These are phyloP conservation scores for Lordiphosa collinella DNA, from an alignment of 1,140 invertebrate species.

Conservation along the genomic window DNA sequence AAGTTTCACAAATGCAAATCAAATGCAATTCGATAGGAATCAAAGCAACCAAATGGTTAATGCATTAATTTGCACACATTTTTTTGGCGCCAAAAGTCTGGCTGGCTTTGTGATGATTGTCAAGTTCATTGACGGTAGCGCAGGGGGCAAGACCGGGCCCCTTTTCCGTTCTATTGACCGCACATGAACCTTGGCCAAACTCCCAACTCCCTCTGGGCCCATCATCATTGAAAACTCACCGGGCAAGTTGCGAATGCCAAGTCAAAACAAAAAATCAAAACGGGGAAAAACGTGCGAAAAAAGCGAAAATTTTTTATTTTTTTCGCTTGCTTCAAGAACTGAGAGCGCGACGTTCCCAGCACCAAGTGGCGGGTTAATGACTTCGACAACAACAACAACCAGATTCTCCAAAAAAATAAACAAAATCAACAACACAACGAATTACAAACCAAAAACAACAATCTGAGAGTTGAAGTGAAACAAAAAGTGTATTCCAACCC, in stretches of 20 bases:
- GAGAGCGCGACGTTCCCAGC: slow-evolving; percentile 50
- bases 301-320: slow-evolving; percentile 1
- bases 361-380: slow-evolving; percentile 65
- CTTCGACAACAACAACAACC: slow-evolving; percentile 37
- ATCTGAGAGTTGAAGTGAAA: slow-evolving; percentile 35
- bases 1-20: slow-evolving; percentile 6
- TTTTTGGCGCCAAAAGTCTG: slow-evolving; percentile 2
- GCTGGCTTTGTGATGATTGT: neutral
- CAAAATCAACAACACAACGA: slow-evolving; percentile 30
- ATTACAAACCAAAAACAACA: slow-evolving; percentile 23
- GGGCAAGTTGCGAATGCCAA: slow-evolving; percentile 38
- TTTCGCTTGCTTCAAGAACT: slow-evolving; percentile 15
- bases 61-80: slow-evolving; percentile 23
- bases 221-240: slow-evolving; percentile 13
- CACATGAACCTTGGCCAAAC: slow-evolving; percentile 26
- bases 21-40: neutral
- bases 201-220: neutral
- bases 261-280: slow-evolving; percentile 58
- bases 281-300: slow-evolving; percentile 43
- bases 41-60: neutral
- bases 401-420: slow-evolving; percentile 15
- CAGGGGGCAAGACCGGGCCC: no score
- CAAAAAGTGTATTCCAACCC: slow-evolving; percentile 52
- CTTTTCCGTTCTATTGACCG: slow-evolving; percentile 27
- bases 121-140: slow-evolving; percentile 4